A percentile compares a stretch with the other conserved stretches of the same genome.
Evolutionary conservation across 2,888 invertebrate species (phyloP).

Genomic region (Coleophora flavipennella): DNA sequence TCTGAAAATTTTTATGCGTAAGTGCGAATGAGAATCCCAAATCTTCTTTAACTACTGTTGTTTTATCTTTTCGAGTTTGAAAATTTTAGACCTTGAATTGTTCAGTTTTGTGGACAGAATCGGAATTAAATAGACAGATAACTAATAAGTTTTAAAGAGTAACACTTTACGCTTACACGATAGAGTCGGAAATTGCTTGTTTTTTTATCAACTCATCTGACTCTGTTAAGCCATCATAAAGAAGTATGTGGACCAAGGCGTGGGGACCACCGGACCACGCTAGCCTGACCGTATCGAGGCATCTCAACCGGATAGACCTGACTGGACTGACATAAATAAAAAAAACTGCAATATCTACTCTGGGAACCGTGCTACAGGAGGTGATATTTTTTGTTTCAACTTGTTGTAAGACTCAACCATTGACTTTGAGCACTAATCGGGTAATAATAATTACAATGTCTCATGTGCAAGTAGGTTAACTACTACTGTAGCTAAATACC

Average conservation of each 20-base stretch:
- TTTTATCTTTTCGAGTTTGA: constrained; percentile 34
- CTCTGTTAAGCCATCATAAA: too few relatives aligned
- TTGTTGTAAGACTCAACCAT: background rate
- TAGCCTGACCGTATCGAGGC: constrained; percentile 64
- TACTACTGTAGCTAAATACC: constrained; percentile 3
- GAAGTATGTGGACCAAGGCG: constrained; percentile 48
- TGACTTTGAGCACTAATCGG: background rate
- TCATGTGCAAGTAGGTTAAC: constrained; percentile 6
- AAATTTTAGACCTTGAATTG: constrained; percentile 27
- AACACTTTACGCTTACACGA: constrained; percentile 1
- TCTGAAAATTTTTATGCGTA: constrained; percentile 57
- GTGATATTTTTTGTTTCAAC: constrained; percentile 11
- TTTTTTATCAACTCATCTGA: constrained; percentile 26
- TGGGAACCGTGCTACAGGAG: constrained; percentile 42
- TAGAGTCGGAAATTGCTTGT: constrained; percentile 17
- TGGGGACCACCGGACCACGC: constrained; percentile 56
- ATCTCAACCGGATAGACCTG: constrained; percentile 65
- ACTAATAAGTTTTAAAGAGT: too few relatives aligned
- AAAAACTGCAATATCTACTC: constrained; percentile 35
- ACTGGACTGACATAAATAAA: constrained; percentile 41
- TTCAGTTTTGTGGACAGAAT: constrained; percentile 13
- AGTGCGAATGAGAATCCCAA: constrained; percentile 68
- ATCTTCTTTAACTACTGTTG: constrained; percentile 58
- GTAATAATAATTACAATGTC: constrained; percentile 2
- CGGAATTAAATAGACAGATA: constrained; percentile 10